phyloP scores from a whole-genome alignment of 2,113 vertebrate species.

The western clawed frog (Xenopus tropicalis) region UCB_Xtro_10.0 CM004444.2:21148501-21149000 shows the following conservation, averaged over 20 bases:
- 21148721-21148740: conserved; percentile 19
- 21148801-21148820: conserved; percentile 18
- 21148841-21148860: conserved; percentile 33
- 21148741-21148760: conserved; percentile 42
- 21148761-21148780: conserved; percentile 39
- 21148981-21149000: conserved; percentile 39
- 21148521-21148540: neutral
- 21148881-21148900: conserved; percentile 33
- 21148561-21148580: conserved; percentile 10
- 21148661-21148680: conserved; percentile 16
- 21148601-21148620: conserved; percentile 25
- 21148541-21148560: neutral
- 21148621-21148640: neutral
- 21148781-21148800: conserved; percentile 26
- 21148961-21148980: conserved; percentile 26
- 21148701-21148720: conserved; percentile 17
- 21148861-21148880: conserved; percentile 23
- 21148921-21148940: conserved; percentile 17
- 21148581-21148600: conserved; percentile 9
- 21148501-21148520: neutral
- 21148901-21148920: conserved; percentile 34
- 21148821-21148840: conserved; percentile 21
- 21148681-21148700: conserved; percentile 5
- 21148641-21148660: conserved; percentile 27
- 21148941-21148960: conserved; percentile 5